Evolutionary conservation across 2,113 vertebrate genomes (phyloP).

Genomic region (Octodon degus): DNA sequence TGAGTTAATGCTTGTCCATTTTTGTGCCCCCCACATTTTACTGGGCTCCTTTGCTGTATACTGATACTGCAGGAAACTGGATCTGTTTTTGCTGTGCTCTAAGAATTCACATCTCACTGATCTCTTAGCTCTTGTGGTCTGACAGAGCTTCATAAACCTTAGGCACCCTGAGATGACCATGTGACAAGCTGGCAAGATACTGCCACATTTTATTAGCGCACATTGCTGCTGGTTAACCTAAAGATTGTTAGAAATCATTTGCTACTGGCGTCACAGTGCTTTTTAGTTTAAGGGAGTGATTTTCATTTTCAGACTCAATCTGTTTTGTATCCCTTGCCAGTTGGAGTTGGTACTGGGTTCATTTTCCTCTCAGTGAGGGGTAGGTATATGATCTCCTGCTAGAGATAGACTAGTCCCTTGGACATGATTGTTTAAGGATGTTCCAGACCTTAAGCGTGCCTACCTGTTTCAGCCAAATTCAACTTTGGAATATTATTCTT

Average conservation of each 20-base stretch:
- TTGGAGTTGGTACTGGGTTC: not conserved
- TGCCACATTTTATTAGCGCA: constrained; percentile 10
- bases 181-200: not conserved
- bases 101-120: not conserved
- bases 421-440: constrained; percentile 32
- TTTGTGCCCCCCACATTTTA: not conserved
- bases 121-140: not conserved
- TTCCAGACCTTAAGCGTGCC: not conserved
- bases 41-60: not conserved
- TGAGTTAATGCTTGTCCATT: constrained; percentile 28
- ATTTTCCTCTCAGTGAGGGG: constrained; percentile 29
- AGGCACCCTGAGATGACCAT: not conserved
- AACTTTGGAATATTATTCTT: not conserved
- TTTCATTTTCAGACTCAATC: constrained; percentile 51
- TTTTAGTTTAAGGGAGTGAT: constrained; percentile 52
- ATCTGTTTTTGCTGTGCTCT: not conserved
- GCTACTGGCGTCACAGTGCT: not conserved
- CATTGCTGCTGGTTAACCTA: not conserved
- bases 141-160: constrained; percentile 31
- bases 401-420: not conserved
- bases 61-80: not conserved
- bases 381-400: not conserved
- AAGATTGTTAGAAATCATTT: not conserved
- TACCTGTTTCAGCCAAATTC: not conserved
- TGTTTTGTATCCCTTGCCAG: constrained; percentile 50